Percentiles rank a stretch among this genome's conserved stretches.
Evolutionary conservation across 2,888 invertebrate species (phyloP).

Genomic region (Andrena dorsata): DNA sequence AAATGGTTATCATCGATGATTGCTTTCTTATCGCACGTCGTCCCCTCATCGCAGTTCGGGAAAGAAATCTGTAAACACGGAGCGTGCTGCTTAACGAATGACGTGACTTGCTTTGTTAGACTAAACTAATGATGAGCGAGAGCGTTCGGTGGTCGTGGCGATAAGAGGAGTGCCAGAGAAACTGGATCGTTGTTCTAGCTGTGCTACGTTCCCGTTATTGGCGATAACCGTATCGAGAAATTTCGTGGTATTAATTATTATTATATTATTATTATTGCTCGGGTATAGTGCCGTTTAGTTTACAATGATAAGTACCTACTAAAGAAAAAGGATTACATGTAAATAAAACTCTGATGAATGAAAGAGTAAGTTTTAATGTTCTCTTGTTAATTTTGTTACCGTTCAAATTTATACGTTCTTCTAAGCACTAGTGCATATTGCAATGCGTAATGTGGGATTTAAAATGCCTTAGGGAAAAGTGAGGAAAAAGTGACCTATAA

Average conservation of each 20-base stretch:
- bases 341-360: too few relatives aligned
- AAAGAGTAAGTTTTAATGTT: too few relatives aligned
- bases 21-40: background rate
- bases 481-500: too few relatives aligned
- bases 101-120: conserved; percentile 56
- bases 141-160: conserved; percentile 53
- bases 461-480: too few relatives aligned
- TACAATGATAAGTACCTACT: too few relatives aligned
- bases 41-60: conserved; percentile 6
- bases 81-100: background rate
- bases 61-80: conserved; percentile 21
- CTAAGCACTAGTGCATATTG: too few relatives aligned
- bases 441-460: too few relatives aligned
- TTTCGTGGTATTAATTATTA: background rate
- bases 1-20: background rate
- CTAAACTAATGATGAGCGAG: conserved; percentile 62
- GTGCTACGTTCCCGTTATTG: background rate
- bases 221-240: conserved; percentile 8
- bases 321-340: too few relatives aligned
- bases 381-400: too few relatives aligned
- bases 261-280: background rate
- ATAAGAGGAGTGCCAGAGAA: conserved; percentile 45
- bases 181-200: conserved; percentile 22
- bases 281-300: too few relatives aligned
- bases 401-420: too few relatives aligned